Conservation (phyloP, 1,140 invertebrate genomes). For the Procambarus clarkii region DNA sequence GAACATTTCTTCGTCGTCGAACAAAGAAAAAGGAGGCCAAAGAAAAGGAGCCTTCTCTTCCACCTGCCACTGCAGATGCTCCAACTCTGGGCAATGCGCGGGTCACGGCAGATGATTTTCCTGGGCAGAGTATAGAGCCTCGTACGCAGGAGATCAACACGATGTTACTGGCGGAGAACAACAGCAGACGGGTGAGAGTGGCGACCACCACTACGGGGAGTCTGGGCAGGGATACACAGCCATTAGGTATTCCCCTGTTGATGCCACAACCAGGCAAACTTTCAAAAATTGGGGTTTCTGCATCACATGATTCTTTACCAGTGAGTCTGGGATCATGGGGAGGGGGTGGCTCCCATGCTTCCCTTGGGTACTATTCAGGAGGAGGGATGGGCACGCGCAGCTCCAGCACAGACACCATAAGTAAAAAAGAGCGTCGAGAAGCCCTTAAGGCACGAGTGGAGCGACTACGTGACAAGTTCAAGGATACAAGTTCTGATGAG, state of each 20-base stretch:
- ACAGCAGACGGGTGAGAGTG: slow-evolving; percentile 36
- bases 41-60: slow-evolving; percentile 47
- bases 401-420: slow-evolving; percentile 69
- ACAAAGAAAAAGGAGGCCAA: slow-evolving; percentile 51
- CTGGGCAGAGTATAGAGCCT: background rate
- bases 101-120: background rate
- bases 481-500: slow-evolving; percentile 82
- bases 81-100: background rate
- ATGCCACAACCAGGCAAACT: slow-evolving; percentile 55
- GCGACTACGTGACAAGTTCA: slow-evolving; percentile 80
- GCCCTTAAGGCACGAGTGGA: slow-evolving; percentile 82
- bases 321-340: slow-evolving; percentile 58
- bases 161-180: background rate
- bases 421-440: slow-evolving; percentile 77
- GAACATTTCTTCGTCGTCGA: slow-evolving; percentile 27
- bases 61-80: slow-evolving; percentile 20
- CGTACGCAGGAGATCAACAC: background rate
- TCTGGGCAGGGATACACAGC: slow-evolving; percentile 42
- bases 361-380: slow-evolving; percentile 34
- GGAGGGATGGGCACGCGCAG: slow-evolving; percentile 64
- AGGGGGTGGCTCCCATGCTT: slow-evolving; percentile 32
- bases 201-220: slow-evolving; percentile 18
- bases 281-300: slow-evolving; percentile 54
- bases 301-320: slow-evolving; percentile 68
- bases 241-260: slow-evolving; percentile 61